A percentile compares a stretch with the other conserved stretches of the same genome.
These are phyloP conservation scores for Acyrthosiphon pisum DNA, from an alignment of 1,140 invertebrate genomes.

Conservation along the genomic window DNA sequence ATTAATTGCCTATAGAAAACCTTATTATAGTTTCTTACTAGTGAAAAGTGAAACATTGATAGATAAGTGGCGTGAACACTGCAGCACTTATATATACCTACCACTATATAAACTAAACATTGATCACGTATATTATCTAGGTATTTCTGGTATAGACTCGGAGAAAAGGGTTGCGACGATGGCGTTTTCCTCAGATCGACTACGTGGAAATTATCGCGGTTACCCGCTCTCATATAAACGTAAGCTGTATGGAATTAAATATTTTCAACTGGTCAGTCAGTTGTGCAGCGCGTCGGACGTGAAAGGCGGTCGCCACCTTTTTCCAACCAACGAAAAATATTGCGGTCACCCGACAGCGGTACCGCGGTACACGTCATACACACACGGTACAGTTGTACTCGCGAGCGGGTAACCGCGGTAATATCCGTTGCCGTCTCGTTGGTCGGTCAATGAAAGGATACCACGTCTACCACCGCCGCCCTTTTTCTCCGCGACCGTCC, in stretches of 20 bases:
- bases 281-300: background rate
- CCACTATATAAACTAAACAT: background rate
- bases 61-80: background rate
- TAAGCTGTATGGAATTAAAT: background rate
- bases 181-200: background rate
- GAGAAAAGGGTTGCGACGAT: background rate
- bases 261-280: background rate
- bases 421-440: no score
- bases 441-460: no score
- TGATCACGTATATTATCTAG: background rate
- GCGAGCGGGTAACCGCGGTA: no score
- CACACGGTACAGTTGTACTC: no score
- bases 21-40: background rate
- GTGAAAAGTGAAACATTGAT: background rate
- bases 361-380: no score
- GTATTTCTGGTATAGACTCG: background rate
- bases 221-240: no score
- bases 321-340: background rate
- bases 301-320: background rate
- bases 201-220: background rate
- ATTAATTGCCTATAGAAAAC: background rate
- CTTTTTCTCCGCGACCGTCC: no score
- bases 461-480: no score
- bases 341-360: no score
- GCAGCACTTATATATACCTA: background rate